Evolutionary conservation across 53 echinoderm and acorn worm species (phyloP), one percentile per base, ranked within the genome.

Genomic region (Mesocentrotus franciscanus): DNA sequence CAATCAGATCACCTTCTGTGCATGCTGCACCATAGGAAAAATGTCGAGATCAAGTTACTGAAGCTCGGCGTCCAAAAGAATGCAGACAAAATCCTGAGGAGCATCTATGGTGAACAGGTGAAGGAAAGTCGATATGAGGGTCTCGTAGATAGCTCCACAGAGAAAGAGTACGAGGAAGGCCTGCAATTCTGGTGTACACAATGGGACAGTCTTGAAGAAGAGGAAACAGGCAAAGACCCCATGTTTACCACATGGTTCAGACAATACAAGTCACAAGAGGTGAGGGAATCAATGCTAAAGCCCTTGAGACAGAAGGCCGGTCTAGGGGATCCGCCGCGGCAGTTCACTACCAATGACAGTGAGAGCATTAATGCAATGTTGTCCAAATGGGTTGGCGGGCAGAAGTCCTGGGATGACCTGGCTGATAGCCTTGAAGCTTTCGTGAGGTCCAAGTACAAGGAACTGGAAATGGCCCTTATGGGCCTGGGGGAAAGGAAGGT

Each of bases 1-100:
- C 13, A 92, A 3, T 94, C 94, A 49, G 29, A 29, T 8, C 94
- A 94, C 33, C 81, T 59, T 33, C 61, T 81, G 9, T 94, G 94
- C 81, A 94, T 94, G 94, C 29, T 94, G 18, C 94, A 94, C 56
- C 94, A 94, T 59, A 81, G 20, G 18, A 58, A 30, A 78, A 94
- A 94, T 20, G 62, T 61, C 0, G 92, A 71, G 26, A 71, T 0
- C 92, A 92, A 92, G 92, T 24, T 92, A 7, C 3, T 1, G 33
- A 92, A 92, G 24, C 72, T 92, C 1, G 92, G 92, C 2, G 74
- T 92, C 0, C 22, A 26, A 10, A 92, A 71, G 0, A 71, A 92
- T 24, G 26, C 92, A 24, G 55, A 1, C 2, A 92, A 92, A 71
- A 70, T 92, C 0, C 74, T 49, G 11, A 13, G 72, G 34, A 33